These are phyloP conservation scores for Synergus gifuensis DNA, from an alignment of 2,888 invertebrate genomes.

Conservation along the genomic window DNA sequence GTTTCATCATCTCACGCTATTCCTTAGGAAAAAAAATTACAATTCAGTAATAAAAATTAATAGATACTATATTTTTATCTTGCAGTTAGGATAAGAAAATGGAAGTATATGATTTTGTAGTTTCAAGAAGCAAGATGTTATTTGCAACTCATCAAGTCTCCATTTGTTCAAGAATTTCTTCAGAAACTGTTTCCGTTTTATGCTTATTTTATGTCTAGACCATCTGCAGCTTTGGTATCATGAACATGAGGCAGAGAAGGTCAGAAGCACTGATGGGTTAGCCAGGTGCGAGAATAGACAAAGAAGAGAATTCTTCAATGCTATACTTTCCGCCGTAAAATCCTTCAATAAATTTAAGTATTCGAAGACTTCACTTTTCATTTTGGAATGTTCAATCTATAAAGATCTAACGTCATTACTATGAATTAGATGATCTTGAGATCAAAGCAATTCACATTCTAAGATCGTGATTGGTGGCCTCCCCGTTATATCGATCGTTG, in stretches of 20 bases:
- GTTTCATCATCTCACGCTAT: neutral
- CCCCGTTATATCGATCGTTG: neutral
- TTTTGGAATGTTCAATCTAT: conserved; percentile 27
- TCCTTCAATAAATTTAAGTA: neutral
- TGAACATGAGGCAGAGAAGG: neutral
- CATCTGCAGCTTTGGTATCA: conserved; percentile 30
- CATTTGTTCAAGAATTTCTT: conserved; percentile 16
- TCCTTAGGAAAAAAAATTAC: neutral
- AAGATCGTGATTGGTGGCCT: conserved; percentile 1
- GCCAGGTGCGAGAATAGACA: conserved; percentile 30
- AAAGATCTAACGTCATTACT: conserved; percentile 14
- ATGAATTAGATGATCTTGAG: conserved; percentile 21
- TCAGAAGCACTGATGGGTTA: conserved; percentile 5
- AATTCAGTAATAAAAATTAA: neutral
- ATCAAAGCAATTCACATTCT: conserved; percentile 18
- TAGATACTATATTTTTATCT: neutral
- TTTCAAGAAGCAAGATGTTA: neutral
- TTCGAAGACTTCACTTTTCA: conserved; percentile 11
- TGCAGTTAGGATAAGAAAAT: neutral
- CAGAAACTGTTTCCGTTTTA: conserved; percentile 34
- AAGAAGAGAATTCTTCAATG: conserved; percentile 3
- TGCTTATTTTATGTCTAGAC: conserved; percentile 28
- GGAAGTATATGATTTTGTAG: neutral
- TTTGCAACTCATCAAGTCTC: neutral
- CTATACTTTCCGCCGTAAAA: neutral